These are phyloP conservation scores for Chionodraco myersi DNA, from an alignment of 2,113 vertebrate species.

Conservation along the genomic window DNA sequence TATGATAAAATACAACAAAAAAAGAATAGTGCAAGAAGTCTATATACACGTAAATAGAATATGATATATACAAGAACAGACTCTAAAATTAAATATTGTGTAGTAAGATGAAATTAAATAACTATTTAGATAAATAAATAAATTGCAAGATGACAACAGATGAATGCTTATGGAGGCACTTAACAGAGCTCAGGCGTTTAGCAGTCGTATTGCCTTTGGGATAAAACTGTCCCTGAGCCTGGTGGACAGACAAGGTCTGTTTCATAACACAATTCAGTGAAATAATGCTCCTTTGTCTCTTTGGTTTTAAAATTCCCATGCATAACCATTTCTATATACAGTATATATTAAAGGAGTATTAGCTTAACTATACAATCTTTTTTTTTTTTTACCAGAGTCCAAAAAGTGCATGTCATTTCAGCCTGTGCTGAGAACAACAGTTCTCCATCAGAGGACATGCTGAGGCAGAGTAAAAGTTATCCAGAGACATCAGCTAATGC, in stretches of 20 bases:
- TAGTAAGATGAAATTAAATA: no score
- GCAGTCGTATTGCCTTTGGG: no score
- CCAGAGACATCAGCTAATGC: conserved; percentile 29
- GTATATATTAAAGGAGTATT: neutral
- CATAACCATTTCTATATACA: neutral
- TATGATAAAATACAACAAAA: no score
- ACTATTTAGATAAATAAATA: no score
- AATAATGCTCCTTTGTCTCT: neutral
- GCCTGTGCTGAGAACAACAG: conserved; percentile 38
- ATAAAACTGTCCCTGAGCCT: no score
- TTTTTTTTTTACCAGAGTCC: neutral
- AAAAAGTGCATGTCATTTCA: conserved; percentile 4
- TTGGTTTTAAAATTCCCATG: neutral
- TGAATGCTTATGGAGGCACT: no score
- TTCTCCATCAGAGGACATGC: conserved; percentile 36
- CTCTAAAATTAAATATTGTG: no score
- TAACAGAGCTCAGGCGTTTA: no score
- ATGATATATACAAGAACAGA: no score
- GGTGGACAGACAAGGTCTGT: neutral
- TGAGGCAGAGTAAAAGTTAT: conserved; percentile 46
- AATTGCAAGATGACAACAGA: no score
- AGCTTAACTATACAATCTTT: neutral
- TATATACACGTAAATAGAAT: no score
- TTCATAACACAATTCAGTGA: neutral
- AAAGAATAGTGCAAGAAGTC: no score